phyloP scores from a whole-genome alignment of 1,140 invertebrate species.

The roundworm (Caenorhabditis elegans) region WBcel235 BX284605.5:1759501-1760000 shows the following conservation, averaged over 20 bases:
- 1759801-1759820: not conserved
- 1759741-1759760: not conserved
- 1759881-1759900: not conserved
- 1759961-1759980: not conserved
- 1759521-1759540: not conserved
- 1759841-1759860: not conserved
- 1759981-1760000: not conserved
- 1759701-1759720: not conserved
- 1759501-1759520: not conserved
- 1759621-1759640: not conserved
- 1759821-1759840: not conserved
- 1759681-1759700: not conserved
- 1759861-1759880: not conserved
- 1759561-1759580: not conserved
- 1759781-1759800: no score
- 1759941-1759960: no score
- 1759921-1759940: not conserved
- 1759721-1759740: not conserved
- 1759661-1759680: no score
- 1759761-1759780: no score
- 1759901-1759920: not conserved
- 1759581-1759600: no score
- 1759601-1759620: not conserved
- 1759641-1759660: no score
- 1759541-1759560: not conserved